Base-by-base conservation (phyloP, 2,888 invertebrate species). In the Sisyra nigra region DNA sequence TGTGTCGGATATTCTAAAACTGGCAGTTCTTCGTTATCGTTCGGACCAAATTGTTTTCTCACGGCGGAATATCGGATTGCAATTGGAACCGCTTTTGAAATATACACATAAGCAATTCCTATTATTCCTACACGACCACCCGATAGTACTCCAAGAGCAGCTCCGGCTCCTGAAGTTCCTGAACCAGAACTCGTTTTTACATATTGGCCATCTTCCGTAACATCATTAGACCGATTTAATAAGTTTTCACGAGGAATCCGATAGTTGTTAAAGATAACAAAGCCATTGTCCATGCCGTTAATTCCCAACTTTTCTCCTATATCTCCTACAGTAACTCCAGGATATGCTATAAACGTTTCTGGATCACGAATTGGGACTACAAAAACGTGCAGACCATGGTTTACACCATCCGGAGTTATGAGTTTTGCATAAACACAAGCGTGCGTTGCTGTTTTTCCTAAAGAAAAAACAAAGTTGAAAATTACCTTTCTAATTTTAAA, bases 201-300 rank as follows among this genome's bases (percentile, higher is more conserved):
- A 60, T 92, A 96, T 51, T 77, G 72, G 2, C 96, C 96, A 31
- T 80, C 74, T 3, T 77, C 74, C 30, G 82, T 83, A 1, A 96
- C 86, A 51, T 92, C 91, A 0, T 88, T 91, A 14, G 80, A 75
- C 56, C 78, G 81, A 58, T 93, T 91, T 46, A 96, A 61, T 1
- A 94, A 68, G 51, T 77, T 77, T 42, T 77, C 80, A 44, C 82
- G 74, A 0, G 91, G 81, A 37, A 94, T 74, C 30, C 74, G 73
- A 58, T 87, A 88, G 45, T 88, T 76, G 55, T 85, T 67, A 55
- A 86, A 86, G 65, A 81, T 74, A 0, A 83, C 63, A 55, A 82
- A 82, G 10, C 96, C 96, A 66, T 96, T 96, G 59, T 96, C 96
- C 33, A 94, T 63, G 2, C 91, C 93, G 61, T 94, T 89, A 7